These are phyloP conservation scores for Heteronetta atricapilla DNA, from an alignment of 2,113 vertebrate genomes.

Conservation along the genomic window DNA sequence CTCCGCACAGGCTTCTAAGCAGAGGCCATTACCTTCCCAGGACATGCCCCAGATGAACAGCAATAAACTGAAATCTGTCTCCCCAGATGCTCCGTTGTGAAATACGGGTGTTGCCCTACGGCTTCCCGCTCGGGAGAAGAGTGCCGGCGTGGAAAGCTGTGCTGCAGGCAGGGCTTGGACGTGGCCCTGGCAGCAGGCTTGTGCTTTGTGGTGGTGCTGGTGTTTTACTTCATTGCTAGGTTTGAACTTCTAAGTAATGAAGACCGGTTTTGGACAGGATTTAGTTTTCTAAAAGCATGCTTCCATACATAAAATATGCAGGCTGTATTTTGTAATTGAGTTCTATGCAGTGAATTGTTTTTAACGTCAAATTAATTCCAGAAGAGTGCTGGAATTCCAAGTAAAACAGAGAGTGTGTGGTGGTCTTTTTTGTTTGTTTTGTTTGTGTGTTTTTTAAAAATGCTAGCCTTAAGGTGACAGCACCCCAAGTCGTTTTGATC, in stretches of 20 bases:
- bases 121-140: background rate
- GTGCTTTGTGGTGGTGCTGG: background rate
- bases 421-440: background rate
- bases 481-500: background rate
- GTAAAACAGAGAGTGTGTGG: background rate
- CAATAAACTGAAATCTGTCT: background rate
- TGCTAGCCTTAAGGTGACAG: background rate
- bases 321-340: background rate
- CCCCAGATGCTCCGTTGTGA: background rate
- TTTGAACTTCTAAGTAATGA: background rate
- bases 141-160: background rate
- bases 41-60: background rate
- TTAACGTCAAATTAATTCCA: background rate
- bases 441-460: background rate
- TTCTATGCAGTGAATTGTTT: background rate
- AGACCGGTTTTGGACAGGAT: background rate
- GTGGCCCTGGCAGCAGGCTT: background rate
- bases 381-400: background rate
- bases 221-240: background rate
- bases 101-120: background rate
- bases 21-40: conserved; percentile 23
- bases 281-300: background rate
- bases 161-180: background rate
- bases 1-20: background rate
- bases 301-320: background rate